phyloP scores from a whole-genome alignment of 2,113 vertebrate species.

The Mungos mungo region DNA sequence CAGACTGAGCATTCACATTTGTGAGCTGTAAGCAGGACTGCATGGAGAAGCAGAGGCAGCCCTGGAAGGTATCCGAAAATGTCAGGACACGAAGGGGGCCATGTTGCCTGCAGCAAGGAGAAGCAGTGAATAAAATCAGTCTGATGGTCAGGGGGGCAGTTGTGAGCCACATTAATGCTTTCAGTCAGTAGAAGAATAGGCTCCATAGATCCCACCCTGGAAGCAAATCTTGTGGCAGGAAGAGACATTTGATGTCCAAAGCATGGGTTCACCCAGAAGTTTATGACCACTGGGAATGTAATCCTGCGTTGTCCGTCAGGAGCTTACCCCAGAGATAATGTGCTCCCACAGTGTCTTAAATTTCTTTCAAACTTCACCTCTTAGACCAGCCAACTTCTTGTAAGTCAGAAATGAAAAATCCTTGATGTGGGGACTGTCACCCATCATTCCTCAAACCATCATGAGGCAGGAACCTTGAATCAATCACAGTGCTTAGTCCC shows the following conservation, averaged over 20 bases:
- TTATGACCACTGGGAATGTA: background rate
- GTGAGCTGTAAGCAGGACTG: background rate
- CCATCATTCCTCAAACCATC: background rate
- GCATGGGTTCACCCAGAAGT: background rate
- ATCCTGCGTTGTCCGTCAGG: accelerated
- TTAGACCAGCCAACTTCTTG: background rate
- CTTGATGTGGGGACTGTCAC: accelerated
- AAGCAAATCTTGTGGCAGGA: background rate
- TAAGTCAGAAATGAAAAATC: background rate
- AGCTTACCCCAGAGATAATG: background rate
- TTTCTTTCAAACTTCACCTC: background rate
- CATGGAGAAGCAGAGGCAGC: accelerated
- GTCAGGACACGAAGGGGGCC: accelerated
- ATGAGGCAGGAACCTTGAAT: accelerated
- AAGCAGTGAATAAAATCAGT: too few relatives aligned
- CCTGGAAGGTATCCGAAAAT: background rate
- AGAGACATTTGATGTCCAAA: background rate
- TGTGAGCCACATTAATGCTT: accelerated
- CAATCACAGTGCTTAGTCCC: accelerated
- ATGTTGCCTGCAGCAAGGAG: too few relatives aligned
- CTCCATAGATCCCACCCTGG: accelerated
- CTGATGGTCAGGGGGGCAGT: background rate
- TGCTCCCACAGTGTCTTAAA: background rate
- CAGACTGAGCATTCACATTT: background rate
- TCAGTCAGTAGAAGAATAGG: background rate